Evolutionary conservation across 2,888 invertebrate genomes (phyloP).

Genomic region (Drosophila recens): DNA sequence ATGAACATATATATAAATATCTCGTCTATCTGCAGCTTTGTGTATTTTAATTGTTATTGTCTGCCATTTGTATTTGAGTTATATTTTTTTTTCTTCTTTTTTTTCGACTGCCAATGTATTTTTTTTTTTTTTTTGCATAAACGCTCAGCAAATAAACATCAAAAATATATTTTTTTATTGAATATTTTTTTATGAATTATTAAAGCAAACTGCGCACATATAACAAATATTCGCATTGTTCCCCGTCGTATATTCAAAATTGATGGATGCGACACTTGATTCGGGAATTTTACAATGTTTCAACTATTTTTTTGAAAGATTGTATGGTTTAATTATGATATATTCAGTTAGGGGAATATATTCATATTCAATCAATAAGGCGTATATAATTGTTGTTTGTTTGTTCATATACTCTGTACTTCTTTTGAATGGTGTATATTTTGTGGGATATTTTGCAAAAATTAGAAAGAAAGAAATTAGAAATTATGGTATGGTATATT

Average conservation of each 20-base stretch:
- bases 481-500: too few species aligned
- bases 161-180: conserved; percentile 30
- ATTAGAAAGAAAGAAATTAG: too few species aligned
- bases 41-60: conserved; percentile 55
- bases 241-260: conserved; percentile 33
- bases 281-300: conserved; percentile 20
- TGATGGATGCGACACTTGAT: conserved; percentile 38
- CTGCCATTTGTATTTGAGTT: conserved; percentile 24
- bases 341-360: background rate
- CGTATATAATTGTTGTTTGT: background rate
- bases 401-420: background rate
- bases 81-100: conserved; percentile 4
- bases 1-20: conserved; percentile 5
- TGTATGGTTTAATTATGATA: background rate
- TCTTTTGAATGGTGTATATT: background rate
- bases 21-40: conserved; percentile 30
- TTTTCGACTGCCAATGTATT: background rate
- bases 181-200: conserved; percentile 34
- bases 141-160: conserved; percentile 34
- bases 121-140: conserved; percentile 26
- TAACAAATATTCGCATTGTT: conserved; percentile 41
- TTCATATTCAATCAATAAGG: background rate
- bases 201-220: conserved; percentile 35
- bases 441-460: too few species aligned
- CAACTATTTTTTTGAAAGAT: background rate